Conservation (phyloP, 2,888 invertebrate species). For the Serrognathus titanus region DNA sequence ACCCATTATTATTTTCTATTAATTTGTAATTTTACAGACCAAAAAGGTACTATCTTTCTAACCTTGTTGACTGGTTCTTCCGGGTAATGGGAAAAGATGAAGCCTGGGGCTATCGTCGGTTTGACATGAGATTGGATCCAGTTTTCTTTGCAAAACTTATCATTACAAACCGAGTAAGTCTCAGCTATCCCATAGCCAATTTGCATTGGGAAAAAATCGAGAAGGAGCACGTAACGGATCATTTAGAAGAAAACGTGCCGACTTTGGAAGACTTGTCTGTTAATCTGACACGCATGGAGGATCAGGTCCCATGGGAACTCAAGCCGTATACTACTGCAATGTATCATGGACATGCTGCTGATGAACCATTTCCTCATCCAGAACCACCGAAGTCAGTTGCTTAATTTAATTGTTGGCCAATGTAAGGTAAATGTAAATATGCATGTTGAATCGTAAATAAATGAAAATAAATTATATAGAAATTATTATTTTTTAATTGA, state of each 20-base stretch:
- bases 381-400: constrained; percentile 55
- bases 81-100: constrained; percentile 65
- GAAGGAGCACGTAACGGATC: constrained; percentile 75
- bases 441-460: too few relatives aligned
- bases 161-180: constrained; percentile 58
- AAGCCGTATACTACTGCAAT: constrained; percentile 64
- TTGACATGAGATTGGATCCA: constrained; percentile 71
- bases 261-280: constrained; percentile 89
- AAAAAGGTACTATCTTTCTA: constrained; percentile 71
- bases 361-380: constrained; percentile 68
- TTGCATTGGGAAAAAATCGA: constrained; percentile 80
- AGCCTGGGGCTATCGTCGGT: constrained; percentile 66
- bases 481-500: too few relatives aligned
- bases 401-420: neutral
- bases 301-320: constrained; percentile 78
- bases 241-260: constrained; percentile 59
- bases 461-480: too few relatives aligned
- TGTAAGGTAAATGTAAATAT: too few relatives aligned
- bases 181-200: constrained; percentile 64
- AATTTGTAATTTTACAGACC: constrained; percentile 52
- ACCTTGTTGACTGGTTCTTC: constrained; percentile 82
- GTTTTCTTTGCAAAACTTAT: constrained; percentile 64
- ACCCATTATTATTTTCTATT: neutral
- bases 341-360: constrained; percentile 71
- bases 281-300: constrained; percentile 69